Base-by-base conservation (phyloP, 2,113 vertebrate genomes). In the Percopsis transmontana region DNA sequence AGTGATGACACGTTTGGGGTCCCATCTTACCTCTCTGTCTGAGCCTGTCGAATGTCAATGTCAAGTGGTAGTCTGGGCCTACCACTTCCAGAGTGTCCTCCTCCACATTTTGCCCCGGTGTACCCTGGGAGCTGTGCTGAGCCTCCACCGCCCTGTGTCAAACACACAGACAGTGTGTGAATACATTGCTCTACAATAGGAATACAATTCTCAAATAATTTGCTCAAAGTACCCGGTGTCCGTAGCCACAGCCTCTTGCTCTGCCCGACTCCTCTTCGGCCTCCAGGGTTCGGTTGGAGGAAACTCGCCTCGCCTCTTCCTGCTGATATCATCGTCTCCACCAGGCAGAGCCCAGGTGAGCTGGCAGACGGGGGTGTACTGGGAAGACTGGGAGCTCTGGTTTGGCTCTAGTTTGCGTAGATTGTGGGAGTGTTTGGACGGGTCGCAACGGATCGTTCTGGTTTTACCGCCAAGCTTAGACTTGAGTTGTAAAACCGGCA, bases 341-440 rank as follows among this genome's bases (percentile, higher is more conserved):
- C 77, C 95, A 66, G 89, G 83, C 10, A 96, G 41, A 52, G 91
- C 77, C 97, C 96, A 98, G 38, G 96, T 98, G 33, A 97, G 93
- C 68, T 84, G 58, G 0, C 90, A 80, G 38, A 99, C 67, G 0
- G 96, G 91, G 3, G 87, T 90, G 3, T 33, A 33, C 27, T 33
- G 27, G 27, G 27, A 33, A 33, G 5, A 33, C 27, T 33, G 15
- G 1, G 40, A n/a, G 0, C 70, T 39, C 1, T 69, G 51, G 0
- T 2, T 1, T 40, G 24, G 5, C 23, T 93, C 90, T 77, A 99
- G 86, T 74, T 81, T 96, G 81, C 93, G 95, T 58, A 99, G 91
- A 82, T 98, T 98, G 76, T 99, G 97, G 85, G 96, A 94, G 47
- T 96, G 96, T 72, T 98, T 99, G 1, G 97, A 99, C 1, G 97